Percentiles rank a stretch among this genome's conserved stretches.
Conservation (phyloP, 30 jellyfish, hydroid and myxozoan species). For the Rhopilema esculentum region DNA sequence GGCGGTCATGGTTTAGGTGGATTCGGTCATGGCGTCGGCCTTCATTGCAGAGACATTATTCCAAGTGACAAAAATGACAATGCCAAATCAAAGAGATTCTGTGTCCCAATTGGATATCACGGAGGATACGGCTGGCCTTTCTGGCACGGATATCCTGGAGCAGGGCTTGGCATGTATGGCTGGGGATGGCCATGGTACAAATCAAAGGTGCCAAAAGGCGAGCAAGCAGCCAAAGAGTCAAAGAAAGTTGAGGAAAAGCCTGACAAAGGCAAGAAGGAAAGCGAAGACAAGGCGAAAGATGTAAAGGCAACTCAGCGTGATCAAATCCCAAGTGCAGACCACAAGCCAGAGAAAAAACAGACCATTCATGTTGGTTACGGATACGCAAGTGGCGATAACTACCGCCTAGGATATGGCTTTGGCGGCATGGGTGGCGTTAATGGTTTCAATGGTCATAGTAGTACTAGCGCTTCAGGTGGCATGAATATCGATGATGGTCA, state of each 20-base stretch:
- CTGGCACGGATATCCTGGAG: slow-evolving; percentile 99
- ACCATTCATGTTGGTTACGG: slow-evolving; percentile 99
- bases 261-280: slow-evolving; percentile 16
- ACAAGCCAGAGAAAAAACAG: slow-evolving; percentile 83
- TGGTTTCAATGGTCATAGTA: slow-evolving; percentile 81
- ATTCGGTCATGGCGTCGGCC: slow-evolving; percentile 74
- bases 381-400: slow-evolving; percentile 98
- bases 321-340: slow-evolving; percentile 74
- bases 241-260: slow-evolving; percentile 54
- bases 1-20: slow-evolving; percentile 73
- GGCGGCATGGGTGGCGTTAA: slow-evolving; percentile 99
- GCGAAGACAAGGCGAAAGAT: slow-evolving; percentile 51
- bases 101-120: slow-evolving; percentile 98
- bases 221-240: slow-evolving; percentile 10
- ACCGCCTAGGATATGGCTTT: slow-evolving; percentile 95
- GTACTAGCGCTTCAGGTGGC: slow-evolving; percentile 13
- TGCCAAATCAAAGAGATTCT: slow-evolving; percentile 82
- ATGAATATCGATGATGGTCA: slow-evolving; percentile 49
- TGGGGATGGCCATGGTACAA: slow-evolving; percentile 99
- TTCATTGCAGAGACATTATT: slow-evolving; percentile 91
- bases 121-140: slow-evolving; percentile 98
- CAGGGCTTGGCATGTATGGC: slow-evolving; percentile 95
- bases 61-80: slow-evolving; percentile 20
- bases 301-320: slow-evolving; percentile 69
- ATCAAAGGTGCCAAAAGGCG: slow-evolving; percentile 91